Conservation (phyloP, 2,113 vertebrate species). For the Rynchops niger region DNA sequence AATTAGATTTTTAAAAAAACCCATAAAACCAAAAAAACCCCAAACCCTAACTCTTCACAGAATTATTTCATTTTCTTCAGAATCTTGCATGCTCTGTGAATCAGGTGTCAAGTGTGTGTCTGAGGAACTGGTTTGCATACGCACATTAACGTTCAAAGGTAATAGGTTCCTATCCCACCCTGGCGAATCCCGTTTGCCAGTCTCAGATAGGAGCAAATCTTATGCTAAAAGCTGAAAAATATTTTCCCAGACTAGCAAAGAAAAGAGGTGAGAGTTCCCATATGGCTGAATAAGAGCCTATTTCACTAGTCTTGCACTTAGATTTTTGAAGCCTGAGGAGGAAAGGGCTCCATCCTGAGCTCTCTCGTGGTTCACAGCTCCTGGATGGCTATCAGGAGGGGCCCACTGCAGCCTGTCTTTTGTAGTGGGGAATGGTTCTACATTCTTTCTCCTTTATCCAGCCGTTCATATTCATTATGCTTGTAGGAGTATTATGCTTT, state of each 20-base stretch:
- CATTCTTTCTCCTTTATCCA: not conserved
- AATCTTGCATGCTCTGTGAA: not conserved
- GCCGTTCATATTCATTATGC: not conserved
- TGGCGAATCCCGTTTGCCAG: not conserved
- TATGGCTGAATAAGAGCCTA: not conserved
- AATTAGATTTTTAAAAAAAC: not conserved
- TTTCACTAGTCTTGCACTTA: not conserved
- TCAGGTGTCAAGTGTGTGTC: not conserved
- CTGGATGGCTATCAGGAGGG: not conserved
- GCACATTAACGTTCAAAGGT: not conserved
- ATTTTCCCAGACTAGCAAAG: not conserved
- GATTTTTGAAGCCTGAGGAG: not conserved
- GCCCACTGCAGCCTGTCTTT: not conserved
- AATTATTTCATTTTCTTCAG: not conserved
- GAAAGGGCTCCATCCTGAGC: not conserved
- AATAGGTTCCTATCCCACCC: not conserved
- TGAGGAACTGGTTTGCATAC: not conserved
- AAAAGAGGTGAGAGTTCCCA: not conserved
- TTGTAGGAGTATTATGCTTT: not conserved
- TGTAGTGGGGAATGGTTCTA: not conserved
- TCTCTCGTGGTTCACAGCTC: not conserved
- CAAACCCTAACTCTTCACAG: not conserved
- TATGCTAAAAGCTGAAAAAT: not conserved
- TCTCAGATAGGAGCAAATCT: not conserved
- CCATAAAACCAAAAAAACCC: not conserved